These are phyloP conservation scores for Herminia tarsipennalis DNA, from an alignment of 2,888 invertebrate species.

Conservation along the genomic window DNA sequence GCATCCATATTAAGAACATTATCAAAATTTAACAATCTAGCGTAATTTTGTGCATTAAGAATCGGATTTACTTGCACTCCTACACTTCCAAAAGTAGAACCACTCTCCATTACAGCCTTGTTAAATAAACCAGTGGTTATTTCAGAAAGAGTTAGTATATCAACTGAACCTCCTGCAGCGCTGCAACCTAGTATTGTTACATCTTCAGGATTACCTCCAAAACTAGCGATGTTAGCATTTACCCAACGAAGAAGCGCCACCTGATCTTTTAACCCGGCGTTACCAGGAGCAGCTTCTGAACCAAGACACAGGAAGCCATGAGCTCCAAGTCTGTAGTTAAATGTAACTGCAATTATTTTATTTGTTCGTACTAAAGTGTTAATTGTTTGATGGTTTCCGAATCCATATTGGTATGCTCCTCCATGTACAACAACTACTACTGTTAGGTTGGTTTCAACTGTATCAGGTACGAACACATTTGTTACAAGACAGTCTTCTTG, in stretches of 20 bases:
- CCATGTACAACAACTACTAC: slow-evolving; percentile 75
- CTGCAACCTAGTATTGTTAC: slow-evolving; percentile 63
- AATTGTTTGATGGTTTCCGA: slow-evolving; percentile 47
- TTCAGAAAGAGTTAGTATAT: slow-evolving; percentile 58
- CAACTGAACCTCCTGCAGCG: slow-evolving; percentile 61
- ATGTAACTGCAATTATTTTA: slow-evolving; percentile 55
- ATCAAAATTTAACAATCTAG: slow-evolving; percentile 40
- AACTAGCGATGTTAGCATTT: slow-evolving; percentile 58
- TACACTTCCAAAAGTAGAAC: neutral
- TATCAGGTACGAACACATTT: slow-evolving; percentile 63
- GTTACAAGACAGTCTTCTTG: slow-evolving; percentile 60
- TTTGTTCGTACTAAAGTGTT: slow-evolving; percentile 47
- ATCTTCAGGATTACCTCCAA: slow-evolving; percentile 67
- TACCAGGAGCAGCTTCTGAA: slow-evolving; percentile 62
- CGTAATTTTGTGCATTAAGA: slow-evolving; percentile 31
- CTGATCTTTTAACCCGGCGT: slow-evolving; percentile 72
- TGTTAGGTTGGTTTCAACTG: slow-evolving; percentile 50
- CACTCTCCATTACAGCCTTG: slow-evolving; percentile 12
- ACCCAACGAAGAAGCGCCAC: slow-evolving; percentile 63
- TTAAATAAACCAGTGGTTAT: slow-evolving; percentile 5
- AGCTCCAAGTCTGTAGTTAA: slow-evolving; percentile 62
- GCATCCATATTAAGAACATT: slow-evolving; percentile 43
- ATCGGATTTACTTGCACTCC: slow-evolving; percentile 3
- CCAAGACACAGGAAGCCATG: slow-evolving; percentile 67
- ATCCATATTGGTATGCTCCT: slow-evolving; percentile 67